phyloP scores from a whole-genome alignment of 1,140 invertebrate species.

The Cyphomyrmex costatus region DNA sequence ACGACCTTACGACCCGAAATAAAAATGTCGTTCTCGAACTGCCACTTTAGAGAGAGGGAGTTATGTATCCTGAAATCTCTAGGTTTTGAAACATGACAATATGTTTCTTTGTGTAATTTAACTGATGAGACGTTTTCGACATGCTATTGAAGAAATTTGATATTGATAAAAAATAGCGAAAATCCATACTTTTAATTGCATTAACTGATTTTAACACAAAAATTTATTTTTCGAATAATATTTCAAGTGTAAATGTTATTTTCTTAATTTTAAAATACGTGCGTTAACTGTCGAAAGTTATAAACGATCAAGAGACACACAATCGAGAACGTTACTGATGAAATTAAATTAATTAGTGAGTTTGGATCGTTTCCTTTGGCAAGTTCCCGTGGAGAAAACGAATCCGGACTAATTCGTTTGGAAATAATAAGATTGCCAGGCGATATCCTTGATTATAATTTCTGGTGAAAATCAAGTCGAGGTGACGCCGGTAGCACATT shows the following conservation, averaged over 20 bases:
- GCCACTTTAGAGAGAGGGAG: too few species aligned
- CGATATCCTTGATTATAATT: slow-evolving; percentile 34
- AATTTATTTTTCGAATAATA: background rate
- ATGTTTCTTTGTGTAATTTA: background rate
- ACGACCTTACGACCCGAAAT: slow-evolving; percentile 50
- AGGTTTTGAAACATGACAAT: background rate
- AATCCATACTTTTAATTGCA: background rate
- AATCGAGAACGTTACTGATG: background rate
- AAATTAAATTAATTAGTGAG: background rate
- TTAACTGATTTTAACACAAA: background rate
- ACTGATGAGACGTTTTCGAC: background rate
- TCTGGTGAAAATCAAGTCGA: background rate
- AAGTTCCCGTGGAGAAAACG: slow-evolving; percentile 1
- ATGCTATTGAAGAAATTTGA: background rate
- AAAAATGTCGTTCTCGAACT: slow-evolving; percentile 71
- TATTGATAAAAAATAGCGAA: background rate
- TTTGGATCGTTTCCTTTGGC: background rate
- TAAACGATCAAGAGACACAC: background rate
- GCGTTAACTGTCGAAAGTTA: background rate
- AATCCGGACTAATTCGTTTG: background rate
- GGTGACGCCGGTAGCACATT: slow-evolving; percentile 2
- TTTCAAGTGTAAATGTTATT: background rate
- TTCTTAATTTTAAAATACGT: background rate
- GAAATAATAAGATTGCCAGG: background rate
- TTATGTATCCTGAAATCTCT: too few species aligned